Base-by-base conservation (phyloP, 2,113 vertebrate species). In the Proterorhinus semilunaris region DNA sequence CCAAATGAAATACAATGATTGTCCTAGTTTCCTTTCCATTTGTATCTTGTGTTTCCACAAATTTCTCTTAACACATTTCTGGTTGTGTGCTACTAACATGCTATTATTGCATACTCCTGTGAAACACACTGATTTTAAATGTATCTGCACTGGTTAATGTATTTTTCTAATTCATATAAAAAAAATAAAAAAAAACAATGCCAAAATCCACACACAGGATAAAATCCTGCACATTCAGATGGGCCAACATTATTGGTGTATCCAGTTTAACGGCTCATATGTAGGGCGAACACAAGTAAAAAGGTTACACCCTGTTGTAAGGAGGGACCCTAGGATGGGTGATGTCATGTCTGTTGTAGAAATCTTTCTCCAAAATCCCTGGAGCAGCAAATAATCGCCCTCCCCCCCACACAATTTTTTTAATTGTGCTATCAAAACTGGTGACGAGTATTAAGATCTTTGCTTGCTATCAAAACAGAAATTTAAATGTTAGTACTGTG, bases 321-420 rank as follows among this genome's bases (percentile, higher is more conserved):
- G 66, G 50, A 68, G 71, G 65, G 65, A 75, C 63, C 61, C 54
- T 6, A 13, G 58, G 68, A 69, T 78, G 50, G 71, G 78, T 87
- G 83, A 86, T 75, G 85, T 87, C 80, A 84, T 84, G 68, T 68
- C 77, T 80, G 67, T 67, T 27, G 65, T 69, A 82, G 59, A 74
- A 65, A 75, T 58, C 74, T 58, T 68, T 78, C 69, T 68, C 74
- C 69, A 51, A 52, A 59, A 43, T 65, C 78, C 46, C 69, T 68
- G 86, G n/a, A 81, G 80, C 85, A 83, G 79, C 79, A 86, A 81
- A 79, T 59, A 57, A 43, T 21, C 21, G 1, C 21, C 21, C 21
- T 21, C 21, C 21, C 21, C 21, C 21, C 21, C 21, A 21, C 21
- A 21, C 21, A 21, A 21, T 21, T 21, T 8, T n/a, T 2, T 21